Evolutionary conservation across 2,797 vertebrate genomes (phyloP).

Genomic region (Cossypha niveicapilla): DNA sequence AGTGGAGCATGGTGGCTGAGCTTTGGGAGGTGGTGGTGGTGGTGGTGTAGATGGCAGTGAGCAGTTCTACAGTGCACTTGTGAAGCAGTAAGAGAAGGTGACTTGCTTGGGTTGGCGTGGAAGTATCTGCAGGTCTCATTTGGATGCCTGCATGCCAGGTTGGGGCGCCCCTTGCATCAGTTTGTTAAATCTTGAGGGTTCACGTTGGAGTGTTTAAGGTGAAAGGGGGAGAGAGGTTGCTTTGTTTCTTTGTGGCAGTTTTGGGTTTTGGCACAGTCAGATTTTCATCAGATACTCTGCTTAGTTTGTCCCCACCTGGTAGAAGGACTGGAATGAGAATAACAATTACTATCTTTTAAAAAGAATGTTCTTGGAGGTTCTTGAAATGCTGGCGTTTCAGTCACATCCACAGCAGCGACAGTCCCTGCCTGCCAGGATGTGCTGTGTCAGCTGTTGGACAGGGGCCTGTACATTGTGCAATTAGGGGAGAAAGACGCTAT

Average conservation of each 20-base stretch:
- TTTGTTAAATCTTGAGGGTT: neutral
- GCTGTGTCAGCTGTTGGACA: neutral
- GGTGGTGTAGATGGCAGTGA: neutral
- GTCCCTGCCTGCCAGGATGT: neutral
- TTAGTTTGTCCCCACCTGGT: neutral
- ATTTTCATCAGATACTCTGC: neutral
- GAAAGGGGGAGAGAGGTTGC: neutral
- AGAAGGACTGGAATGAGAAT: neutral
- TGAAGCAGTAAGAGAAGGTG: neutral
- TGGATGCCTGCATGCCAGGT: rapidly evolving
- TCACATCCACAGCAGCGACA: rapidly evolving
- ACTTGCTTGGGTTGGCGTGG: neutral
- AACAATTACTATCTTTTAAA: neutral
- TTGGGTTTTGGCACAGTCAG: neutral
- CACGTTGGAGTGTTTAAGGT: rapidly evolving
- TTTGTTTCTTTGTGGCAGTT: neutral
- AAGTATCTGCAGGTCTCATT: neutral
- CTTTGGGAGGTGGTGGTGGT: neutral
- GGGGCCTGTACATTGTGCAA: neutral
- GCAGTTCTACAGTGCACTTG: neutral
- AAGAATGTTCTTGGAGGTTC: neutral
- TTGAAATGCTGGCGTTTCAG: neutral
- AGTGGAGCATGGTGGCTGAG: neutral
- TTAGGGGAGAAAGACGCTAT: neutral
- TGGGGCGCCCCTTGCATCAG: neutral